Percentiles rank a stretch among this genome's conserved stretches.
Evolutionary conservation across 1,140 invertebrate species (phyloP).

Genomic region (Formica exsecta): DNA sequence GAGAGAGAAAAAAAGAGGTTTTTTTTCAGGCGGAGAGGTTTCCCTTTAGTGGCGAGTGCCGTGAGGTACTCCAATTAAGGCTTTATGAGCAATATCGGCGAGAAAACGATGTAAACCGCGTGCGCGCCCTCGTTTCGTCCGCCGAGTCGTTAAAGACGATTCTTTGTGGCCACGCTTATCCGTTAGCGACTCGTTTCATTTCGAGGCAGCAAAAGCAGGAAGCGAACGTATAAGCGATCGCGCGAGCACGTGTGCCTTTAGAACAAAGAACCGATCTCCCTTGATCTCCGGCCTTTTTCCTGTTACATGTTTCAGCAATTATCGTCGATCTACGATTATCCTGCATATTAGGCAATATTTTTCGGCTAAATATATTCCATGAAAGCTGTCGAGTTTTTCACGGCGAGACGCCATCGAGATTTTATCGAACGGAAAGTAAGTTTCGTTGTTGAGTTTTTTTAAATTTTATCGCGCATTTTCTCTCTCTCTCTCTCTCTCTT

Average conservation of each 20-base stretch:
- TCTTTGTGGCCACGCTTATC: constrained; percentile 55
- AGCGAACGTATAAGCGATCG: background rate
- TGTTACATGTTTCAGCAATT: constrained; percentile 41
- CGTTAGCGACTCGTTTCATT: constrained; percentile 49
- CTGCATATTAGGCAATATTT: background rate
- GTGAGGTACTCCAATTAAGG: constrained; percentile 79
- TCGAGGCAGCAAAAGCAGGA: background rate
- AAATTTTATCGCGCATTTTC: constrained; percentile 5
- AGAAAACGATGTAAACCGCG: constrained; percentile 74
- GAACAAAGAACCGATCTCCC: constrained; percentile 42
- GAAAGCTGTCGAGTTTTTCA: background rate
- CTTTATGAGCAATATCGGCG: constrained; percentile 70
- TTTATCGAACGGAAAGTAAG: constrained; percentile 26
- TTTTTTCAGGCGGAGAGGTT: constrained; percentile 27
- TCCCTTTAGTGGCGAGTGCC: constrained; percentile 54
- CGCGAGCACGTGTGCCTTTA: constrained; percentile 21
- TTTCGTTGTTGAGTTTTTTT: constrained; percentile 43
- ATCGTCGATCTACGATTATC: constrained; percentile 21
- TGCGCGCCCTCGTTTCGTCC: constrained; percentile 61
- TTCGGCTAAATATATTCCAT: background rate
- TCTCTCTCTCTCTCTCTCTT: too few relatives aligned
- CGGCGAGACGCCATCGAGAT: background rate
- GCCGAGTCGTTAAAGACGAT: constrained; percentile 65
- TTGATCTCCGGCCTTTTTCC: constrained; percentile 28
- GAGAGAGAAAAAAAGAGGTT: background rate